Evolutionary conservation across 1,140 invertebrate species (phyloP), one percentile per base, ranked within the genome.

Genomic region (Musca domestica): DNA sequence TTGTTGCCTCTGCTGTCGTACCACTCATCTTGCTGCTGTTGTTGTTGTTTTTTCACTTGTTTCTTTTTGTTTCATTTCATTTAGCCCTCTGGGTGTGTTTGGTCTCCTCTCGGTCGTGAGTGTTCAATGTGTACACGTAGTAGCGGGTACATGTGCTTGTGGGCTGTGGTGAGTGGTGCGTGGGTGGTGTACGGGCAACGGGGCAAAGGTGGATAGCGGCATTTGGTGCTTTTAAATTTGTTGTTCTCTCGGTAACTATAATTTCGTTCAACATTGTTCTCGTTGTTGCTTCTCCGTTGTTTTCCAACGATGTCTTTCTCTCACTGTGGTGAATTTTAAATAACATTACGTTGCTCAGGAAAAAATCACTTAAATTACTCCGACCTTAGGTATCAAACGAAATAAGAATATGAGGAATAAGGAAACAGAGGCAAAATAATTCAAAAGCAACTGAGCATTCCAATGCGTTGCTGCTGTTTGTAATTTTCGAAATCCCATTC

Each of bases 71-170:
- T 58, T 58, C 23, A 27, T 58, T 56, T n/a, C 23, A 27, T 56
- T 27, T 27, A n/a, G 54, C 25, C 54, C 54, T 27, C 27, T 58
- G 54, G 54, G 54, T 58, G 54, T 58, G 54, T 58, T 58, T 58
- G 25, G 54, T 30, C 23, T 58, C n/a, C 54, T 15, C 2, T 9
- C 34, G 34, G 34, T 12, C 10, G 34, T 41, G 34, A 41, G 34
- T 41, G 34, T 41, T 41, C 34, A 41, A 41, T 41, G 34, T 41
- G 34, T 41, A 41, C 34, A 41, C 34, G 34, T 41, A 41, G 34
- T 41, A 41, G 34, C n/a, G n/a, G n/a, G n/a, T 41, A 41, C 34
- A 41, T 41, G 34, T 41, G 34, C 34, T 12, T 41, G 34, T 41
- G 34, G 12, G 10, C 14, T 52, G 23, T 52, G n/a, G 2, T 51